Base-by-base conservation (phyloP, 2,797 vertebrate species). In the Lophotriccus pileatus region DNA sequence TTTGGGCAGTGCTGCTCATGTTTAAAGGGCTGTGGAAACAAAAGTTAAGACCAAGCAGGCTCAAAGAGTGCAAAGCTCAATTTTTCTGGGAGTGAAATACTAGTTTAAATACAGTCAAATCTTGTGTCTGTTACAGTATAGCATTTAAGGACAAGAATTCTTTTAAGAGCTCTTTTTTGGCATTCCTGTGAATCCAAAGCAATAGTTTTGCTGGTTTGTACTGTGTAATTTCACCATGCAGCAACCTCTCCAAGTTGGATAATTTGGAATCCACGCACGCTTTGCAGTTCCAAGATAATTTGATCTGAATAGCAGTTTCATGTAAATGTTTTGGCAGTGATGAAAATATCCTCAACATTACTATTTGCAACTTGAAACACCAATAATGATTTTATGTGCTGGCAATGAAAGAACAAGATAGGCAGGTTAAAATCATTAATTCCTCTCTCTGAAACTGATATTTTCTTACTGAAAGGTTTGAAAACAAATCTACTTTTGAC, bases 281-380 rank as follows among this genome's bases (percentile, higher is more conserved):
- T 86, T 96, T 93, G 69, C 93, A 82, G 80, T 87, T 95, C 90
- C 14, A 8, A 86, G 93, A 89, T 83, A 94, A 87, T 95, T 92
- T 81, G 89, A 95, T 85, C 92, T 96, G 87, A 95, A 82, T 76
- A 91, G 70, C 64, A 82, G 83, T 69, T 93, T 87, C 80, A 73
- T 59, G 76, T 69, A 91, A 92, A 96, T 89, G 67, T 96, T 95
- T 96, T 94, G 90, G 86, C 95, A 97, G 92, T 94, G 96, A 96
- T 11, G 34, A 79, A 96, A 96, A 97, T 83, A 96, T 81, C 72
- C 84, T 84, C 92, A 91, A 58, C 69, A n/a, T 25, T 80, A 70
- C 90, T 78, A 69, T 91, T 84, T 87, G 67, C 37, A 97, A 93
- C 62, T 88, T 97, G 78, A 96, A 96, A 96, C 69, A 49, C 69